Conservation (phyloP, 1,140 invertebrate species). For the Drosophila elegans region DNA sequence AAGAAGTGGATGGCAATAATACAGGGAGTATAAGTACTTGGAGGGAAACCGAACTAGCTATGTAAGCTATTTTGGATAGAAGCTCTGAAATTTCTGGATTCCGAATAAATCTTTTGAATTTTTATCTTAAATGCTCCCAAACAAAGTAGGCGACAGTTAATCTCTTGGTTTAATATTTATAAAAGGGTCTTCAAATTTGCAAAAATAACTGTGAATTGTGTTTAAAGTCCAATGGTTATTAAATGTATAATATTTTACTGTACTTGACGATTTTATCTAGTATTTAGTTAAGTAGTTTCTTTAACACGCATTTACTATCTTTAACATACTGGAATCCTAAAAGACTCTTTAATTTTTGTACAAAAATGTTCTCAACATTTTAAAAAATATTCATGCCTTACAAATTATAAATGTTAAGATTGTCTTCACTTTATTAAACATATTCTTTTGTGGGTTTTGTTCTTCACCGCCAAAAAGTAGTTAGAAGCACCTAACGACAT, state of each 20-base stretch:
- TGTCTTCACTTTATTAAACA: constrained; percentile 2
- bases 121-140: not conserved
- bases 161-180: no score
- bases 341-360: no score
- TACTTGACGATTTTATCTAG: no score
- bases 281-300: no score
- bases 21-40: constrained; percentile 15
- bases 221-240: no score
- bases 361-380: not conserved
- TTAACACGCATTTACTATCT: no score
- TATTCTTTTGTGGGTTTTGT: constrained; percentile 7
- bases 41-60: constrained; percentile 1
- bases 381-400: constrained; percentile 1
- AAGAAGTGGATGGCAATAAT: constrained; percentile 18
- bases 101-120: not conserved
- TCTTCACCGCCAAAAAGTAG: constrained; percentile 15
- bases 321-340: no score
- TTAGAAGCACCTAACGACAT: constrained; percentile 21
- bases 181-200: no score
- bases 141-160: not conserved
- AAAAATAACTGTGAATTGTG: no score
- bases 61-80: constrained; percentile 14
- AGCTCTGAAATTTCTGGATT: constrained; percentile 6
- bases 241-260: no score
- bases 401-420: constrained; percentile 1